Evolutionary conservation across 2,888 invertebrate genomes (phyloP).

Genomic region (Antitype chi): DNA sequence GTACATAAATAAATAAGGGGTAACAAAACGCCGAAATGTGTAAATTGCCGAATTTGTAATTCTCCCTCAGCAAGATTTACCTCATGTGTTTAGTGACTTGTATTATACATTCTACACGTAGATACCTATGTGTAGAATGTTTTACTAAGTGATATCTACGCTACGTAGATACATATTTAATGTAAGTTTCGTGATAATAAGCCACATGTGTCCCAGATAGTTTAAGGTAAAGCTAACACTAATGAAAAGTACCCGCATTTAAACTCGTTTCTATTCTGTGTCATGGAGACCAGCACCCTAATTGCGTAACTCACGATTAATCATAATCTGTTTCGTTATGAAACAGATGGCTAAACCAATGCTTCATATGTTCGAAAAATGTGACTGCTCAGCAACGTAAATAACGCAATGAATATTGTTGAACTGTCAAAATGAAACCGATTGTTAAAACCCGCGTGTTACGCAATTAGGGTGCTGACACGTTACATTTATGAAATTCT

Average conservation of each 20-base stretch:
- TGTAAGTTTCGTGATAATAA: slow-evolving; percentile 57
- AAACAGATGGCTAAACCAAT: no score
- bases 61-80: no score
- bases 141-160: slow-evolving; percentile 11
- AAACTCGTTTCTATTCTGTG: slow-evolving; percentile 85
- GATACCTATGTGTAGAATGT: neutral
- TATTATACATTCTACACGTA: neutral
- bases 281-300: slow-evolving; percentile 86
- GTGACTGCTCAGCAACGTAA: no score
- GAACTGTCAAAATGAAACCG: no score
- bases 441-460: no score
- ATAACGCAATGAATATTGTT: no score
- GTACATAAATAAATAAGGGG: neutral
- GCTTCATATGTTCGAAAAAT: no score
- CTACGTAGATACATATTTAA: slow-evolving; percentile 18
- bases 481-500: slow-evolving; percentile 66
- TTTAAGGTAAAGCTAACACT: slow-evolving; percentile 66
- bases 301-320: no score
- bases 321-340: no score
- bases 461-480: no score
- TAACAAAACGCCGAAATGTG: neutral
- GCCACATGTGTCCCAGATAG: slow-evolving; percentile 80
- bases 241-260: slow-evolving; percentile 72
- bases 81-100: neutral
- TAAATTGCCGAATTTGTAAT: neutral